Evolutionary conservation across 2,797 vertebrate species (phyloP).

Genomic region (Phrynocephalus forsythii): DNA sequence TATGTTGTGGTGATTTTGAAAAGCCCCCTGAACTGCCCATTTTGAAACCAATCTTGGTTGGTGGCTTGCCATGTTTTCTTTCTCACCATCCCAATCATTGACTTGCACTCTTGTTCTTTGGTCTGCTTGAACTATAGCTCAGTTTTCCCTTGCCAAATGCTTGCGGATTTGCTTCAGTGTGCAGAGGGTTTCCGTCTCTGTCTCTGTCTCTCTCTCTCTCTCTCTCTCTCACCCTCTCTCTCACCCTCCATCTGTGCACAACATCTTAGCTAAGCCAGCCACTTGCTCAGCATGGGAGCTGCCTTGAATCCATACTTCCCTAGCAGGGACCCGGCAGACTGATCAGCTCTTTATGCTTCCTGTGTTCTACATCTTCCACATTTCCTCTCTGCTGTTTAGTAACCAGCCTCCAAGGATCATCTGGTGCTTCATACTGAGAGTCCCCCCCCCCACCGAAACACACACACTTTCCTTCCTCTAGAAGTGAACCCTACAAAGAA

Average conservation of each 20-base stretch:
- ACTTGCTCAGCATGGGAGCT: not conserved
- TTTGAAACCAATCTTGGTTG: no score
- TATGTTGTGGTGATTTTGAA: no score
- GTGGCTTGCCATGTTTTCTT: not conserved
- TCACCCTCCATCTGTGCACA: not conserved
- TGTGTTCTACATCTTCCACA: conserved; percentile 1
- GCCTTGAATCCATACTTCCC: conserved; percentile 7
- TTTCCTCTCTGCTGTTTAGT: conserved; percentile 21
- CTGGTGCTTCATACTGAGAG: conserved; percentile 6
- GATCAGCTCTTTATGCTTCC: not conserved
- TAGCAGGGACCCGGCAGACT: not conserved
- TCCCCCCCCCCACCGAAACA: not conserved
- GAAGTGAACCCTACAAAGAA: no score
- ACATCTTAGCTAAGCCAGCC: not conserved
- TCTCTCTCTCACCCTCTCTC: no score
- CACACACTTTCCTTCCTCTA: not conserved
- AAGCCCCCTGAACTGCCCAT: no score
- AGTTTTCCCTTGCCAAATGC: not conserved
- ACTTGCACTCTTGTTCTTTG: not conserved
- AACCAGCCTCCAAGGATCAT: conserved; percentile 17
- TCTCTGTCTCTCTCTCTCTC: no score
- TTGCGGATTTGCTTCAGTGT: not conserved
- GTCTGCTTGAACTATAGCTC: not conserved
- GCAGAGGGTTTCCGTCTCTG: not conserved
- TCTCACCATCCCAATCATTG: not conserved